These are phyloP conservation scores for Mus spicilegus DNA, from an alignment of 2,113 vertebrate genomes.

Conservation along the genomic window DNA sequence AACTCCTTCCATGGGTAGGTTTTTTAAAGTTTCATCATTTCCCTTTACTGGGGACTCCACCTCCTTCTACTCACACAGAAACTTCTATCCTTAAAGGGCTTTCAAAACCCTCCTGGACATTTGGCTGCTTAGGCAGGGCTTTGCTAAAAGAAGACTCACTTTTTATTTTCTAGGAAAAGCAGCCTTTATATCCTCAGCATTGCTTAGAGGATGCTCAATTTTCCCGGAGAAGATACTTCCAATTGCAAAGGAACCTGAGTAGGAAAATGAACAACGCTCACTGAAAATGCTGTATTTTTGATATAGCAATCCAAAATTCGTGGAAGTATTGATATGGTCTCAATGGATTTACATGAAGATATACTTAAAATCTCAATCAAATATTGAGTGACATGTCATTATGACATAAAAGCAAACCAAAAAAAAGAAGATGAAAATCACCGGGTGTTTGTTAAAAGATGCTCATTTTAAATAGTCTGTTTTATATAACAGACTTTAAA, in stretches of 20 bases:
- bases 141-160: not conserved
- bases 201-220: not conserved
- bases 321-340: not conserved
- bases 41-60: not conserved
- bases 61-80: not conserved
- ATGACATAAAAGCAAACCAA: not conserved
- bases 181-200: not conserved
- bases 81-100: not conserved
- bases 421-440: constrained; percentile 11
- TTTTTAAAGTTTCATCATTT: constrained; percentile 40
- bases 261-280: not conserved
- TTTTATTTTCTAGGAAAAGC: constrained; percentile 9
- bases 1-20: not conserved
- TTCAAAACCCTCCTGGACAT: not conserved
- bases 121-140: not conserved
- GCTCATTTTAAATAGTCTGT: constrained; percentile 25
- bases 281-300: constrained; percentile 5
- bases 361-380: constrained; percentile 36
- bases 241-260: constrained; percentile 5
- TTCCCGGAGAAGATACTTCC: not conserved
- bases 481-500: not conserved
- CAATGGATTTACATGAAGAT: constrained; percentile 21
- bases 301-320: not conserved
- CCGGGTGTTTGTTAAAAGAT: not conserved
- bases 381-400: not conserved